Conservation (phyloP, 53 echinoderm and acorn worm species). For the Stichopus horrens region DNA sequence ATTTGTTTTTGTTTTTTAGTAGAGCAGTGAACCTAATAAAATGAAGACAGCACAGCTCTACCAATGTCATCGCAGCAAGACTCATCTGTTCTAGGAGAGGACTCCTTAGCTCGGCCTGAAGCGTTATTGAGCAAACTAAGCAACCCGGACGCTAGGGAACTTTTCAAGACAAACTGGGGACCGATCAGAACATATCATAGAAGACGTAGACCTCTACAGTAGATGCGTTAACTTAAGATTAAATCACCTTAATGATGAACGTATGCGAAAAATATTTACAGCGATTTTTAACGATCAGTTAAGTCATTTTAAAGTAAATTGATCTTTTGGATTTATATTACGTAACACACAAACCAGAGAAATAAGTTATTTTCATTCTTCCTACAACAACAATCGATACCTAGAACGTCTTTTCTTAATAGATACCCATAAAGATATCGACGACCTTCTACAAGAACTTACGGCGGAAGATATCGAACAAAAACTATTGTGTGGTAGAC, state of each 20-base stretch:
- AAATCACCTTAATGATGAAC: neutral
- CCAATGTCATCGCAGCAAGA: too few relatives aligned
- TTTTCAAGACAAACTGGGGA: too few relatives aligned
- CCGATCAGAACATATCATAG: neutral
- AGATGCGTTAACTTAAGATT: conserved; percentile 34
- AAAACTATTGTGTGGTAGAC: neutral
- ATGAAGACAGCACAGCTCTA: too few relatives aligned
- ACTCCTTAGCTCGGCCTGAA: too few relatives aligned
- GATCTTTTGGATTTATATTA: conserved; percentile 30
- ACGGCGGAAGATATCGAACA: neutral
- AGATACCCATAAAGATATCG: neutral
- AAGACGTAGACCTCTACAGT: conserved; percentile 17
- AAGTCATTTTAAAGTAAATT: neutral
- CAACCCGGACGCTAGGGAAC: too few relatives aligned
- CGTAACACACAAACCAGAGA: neutral
- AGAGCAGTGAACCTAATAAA: too few relatives aligned
- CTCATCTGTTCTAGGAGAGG: too few relatives aligned
- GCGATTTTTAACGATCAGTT: neutral
- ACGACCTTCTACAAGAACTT: neutral
- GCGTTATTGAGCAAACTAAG: too few relatives aligned
- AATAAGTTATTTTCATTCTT: conserved; percentile 29
- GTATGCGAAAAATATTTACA: neutral
- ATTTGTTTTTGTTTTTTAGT: too few relatives aligned
- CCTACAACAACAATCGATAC: conserved; percentile 2
- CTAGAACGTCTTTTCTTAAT: neutral